These are phyloP conservation scores for Gymnarchus niloticus DNA, from an alignment of 2,113 vertebrate genomes.

Conservation along the genomic window DNA sequence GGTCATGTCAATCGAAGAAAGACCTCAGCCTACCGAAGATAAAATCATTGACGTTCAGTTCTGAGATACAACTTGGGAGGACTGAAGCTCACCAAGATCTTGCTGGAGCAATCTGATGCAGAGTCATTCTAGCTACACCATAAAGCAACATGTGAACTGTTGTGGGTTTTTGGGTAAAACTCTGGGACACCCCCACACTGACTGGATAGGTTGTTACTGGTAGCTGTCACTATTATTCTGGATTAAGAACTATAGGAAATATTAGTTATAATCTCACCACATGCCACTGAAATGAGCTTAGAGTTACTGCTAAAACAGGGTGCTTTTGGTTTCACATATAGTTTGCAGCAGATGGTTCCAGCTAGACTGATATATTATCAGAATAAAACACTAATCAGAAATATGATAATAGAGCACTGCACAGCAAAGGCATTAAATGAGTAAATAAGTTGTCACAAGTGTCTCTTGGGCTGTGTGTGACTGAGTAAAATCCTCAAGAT, in stretches of 20 bases:
- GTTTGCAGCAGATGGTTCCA: background rate
- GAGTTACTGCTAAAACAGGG: background rate
- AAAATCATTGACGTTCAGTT: background rate
- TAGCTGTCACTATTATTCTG: background rate
- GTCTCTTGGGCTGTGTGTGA: background rate
- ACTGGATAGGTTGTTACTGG: background rate
- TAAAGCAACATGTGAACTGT: background rate
- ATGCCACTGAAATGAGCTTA: background rate
- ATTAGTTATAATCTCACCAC: background rate
- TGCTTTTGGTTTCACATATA: background rate
- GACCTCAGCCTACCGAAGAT: constrained; percentile 14
- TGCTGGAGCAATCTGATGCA: background rate
- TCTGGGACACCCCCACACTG: background rate
- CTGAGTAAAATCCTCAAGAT: background rate
- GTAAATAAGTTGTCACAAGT: background rate
- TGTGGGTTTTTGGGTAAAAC: background rate
- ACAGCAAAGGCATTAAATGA: background rate
- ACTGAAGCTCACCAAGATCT: background rate
- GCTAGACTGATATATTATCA: background rate
- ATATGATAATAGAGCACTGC: background rate
- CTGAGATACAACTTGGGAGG: background rate
- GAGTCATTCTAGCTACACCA: background rate
- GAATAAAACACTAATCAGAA: background rate
- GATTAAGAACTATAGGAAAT: background rate
- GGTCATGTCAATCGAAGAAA: constrained; percentile 50